Evolutionary conservation across 2,888 invertebrate species (phyloP).

Genomic region (Drosophila melanosoma): DNA sequence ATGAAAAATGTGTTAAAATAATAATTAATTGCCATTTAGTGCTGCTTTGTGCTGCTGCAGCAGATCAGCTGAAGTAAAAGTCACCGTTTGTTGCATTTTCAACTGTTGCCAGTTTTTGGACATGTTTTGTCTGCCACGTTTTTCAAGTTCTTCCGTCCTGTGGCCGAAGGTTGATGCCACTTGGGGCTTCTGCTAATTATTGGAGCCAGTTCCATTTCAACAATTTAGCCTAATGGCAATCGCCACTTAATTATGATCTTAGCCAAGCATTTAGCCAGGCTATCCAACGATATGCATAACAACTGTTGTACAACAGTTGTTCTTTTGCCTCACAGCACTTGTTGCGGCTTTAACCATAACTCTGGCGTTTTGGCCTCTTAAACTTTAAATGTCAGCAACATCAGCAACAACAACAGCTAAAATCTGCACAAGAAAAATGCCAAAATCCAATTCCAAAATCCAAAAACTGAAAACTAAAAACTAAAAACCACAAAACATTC

Average conservation of each 20-base stretch:
- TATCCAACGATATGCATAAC: neutral
- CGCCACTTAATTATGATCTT: constrained; percentile 41
- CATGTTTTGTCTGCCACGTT: constrained; percentile 8
- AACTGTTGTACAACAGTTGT: neutral
- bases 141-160: constrained; percentile 61
- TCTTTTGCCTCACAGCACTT: constrained; percentile 14
- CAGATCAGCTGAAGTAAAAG: constrained; percentile 35
- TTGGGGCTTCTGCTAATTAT: constrained; percentile 55
- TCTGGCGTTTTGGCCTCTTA: constrained; percentile 70
- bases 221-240: constrained; percentile 43
- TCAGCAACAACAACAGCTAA: constrained; percentile 27
- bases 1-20: constrained; percentile 39
- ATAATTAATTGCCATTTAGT: constrained; percentile 66
- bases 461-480: constrained; percentile 12
- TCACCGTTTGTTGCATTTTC: neutral
- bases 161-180: constrained; percentile 31
- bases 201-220: constrained; percentile 11
- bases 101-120: constrained; percentile 3
- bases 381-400: constrained; percentile 79
- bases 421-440: constrained; percentile 30
- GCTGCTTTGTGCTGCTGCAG: constrained; percentile 4
- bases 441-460: constrained; percentile 21
- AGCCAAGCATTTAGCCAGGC: neutral
- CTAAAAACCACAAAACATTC: constrained; percentile 7
- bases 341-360: constrained; percentile 39